Percentiles rank a stretch among this genome's conserved stretches.
Conservation (phyloP, 2,113 vertebrate species). For the Alethe castanea region DNA sequence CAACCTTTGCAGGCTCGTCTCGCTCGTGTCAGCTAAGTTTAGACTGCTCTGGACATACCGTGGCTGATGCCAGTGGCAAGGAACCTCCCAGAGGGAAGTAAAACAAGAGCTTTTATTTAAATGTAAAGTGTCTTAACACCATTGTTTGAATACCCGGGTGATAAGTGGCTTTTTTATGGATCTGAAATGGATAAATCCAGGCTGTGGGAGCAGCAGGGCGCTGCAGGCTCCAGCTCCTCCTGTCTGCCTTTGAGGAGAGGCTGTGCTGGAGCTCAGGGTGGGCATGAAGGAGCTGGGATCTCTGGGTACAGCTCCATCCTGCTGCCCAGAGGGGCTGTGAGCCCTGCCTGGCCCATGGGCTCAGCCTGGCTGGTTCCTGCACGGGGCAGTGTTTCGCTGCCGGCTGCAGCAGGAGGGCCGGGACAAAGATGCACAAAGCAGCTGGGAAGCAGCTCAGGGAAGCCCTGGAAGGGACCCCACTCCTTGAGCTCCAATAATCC, state of each 20-base stretch:
- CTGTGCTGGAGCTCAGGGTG: background rate
- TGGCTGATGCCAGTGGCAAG: constrained; percentile 1
- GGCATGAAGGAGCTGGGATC: background rate
- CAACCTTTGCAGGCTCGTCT: constrained; percentile 25
- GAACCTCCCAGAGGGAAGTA: constrained; percentile 14
- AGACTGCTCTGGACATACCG: background rate
- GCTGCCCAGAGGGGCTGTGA: background rate
- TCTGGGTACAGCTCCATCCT: background rate
- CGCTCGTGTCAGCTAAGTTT: constrained; percentile 37
- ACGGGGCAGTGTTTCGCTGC: background rate
- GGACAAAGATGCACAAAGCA: background rate
- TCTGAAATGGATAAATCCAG: background rate
- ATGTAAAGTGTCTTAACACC: background rate
- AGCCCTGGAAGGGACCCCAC: background rate
- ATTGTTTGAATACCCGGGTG: background rate
- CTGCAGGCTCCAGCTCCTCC: background rate
- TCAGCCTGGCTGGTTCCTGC: background rate
- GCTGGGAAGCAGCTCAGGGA: background rate
- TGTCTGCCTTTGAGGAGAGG: background rate
- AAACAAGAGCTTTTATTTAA: constrained; percentile 23
- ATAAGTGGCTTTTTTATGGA: background rate
- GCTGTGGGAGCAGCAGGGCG: background rate
- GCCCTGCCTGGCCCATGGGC: background rate
- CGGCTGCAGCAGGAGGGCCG: background rate
- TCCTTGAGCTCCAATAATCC: background rate